Percentiles rank a stretch among this genome's conserved stretches.
Evolutionary conservation across 2,113 vertebrate species (phyloP).

Genomic region (Galemys pyrenaicus): DNA sequence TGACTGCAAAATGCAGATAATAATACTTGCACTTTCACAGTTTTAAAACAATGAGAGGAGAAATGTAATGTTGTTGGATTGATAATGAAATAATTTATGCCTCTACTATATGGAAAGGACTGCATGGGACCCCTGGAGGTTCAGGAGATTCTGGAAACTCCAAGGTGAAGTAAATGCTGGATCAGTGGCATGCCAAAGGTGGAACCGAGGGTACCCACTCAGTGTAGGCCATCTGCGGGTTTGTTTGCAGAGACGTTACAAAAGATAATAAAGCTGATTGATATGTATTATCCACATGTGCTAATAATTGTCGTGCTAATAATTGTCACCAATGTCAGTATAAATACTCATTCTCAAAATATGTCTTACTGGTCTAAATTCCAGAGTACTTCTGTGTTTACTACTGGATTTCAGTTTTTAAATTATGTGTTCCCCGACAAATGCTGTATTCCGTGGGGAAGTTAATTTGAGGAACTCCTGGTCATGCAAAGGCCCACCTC

Average conservation of each 20-base stretch:
- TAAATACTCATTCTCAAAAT: neutral
- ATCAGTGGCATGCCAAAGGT: neutral
- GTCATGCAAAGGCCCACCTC: neutral
- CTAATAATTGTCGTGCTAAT: neutral
- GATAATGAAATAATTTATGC: neutral
- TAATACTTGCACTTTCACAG: neutral
- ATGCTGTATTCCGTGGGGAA: neutral
- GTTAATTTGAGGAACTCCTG: neutral
- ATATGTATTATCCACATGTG: neutral
- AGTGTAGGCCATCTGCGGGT: neutral
- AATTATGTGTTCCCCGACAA: neutral
- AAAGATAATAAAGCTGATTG: neutral
- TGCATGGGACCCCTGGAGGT: neutral
- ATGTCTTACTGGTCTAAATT: neutral
- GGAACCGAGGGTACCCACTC: neutral
- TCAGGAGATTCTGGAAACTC: neutral
- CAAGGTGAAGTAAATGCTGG: neutral
- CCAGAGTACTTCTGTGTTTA: neutral
- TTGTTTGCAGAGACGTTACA: neutral
- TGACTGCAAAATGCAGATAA: neutral
- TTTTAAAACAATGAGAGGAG: conserved; percentile 6
- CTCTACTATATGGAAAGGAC: neutral
- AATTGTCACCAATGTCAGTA: conserved; percentile 4
- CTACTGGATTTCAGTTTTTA: neutral
- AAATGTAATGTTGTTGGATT: neutral